A percentile compares a stretch with the other conserved stretches of the same genome.
Evolutionary conservation across 2,888 invertebrate genomes (phyloP).

Genomic region (Drosophila anceps): DNA sequence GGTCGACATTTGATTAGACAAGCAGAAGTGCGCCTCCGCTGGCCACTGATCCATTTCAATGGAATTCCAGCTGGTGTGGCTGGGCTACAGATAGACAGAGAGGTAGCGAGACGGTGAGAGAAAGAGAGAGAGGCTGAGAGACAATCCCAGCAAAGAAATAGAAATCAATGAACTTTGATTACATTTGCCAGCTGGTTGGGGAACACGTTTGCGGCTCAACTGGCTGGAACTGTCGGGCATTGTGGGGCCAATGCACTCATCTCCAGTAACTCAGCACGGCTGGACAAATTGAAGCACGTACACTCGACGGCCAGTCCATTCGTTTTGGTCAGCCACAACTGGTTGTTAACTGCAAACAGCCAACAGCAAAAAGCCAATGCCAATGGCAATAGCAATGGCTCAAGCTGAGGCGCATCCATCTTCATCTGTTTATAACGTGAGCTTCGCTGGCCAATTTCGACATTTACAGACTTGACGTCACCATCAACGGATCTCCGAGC

Average conservation of each 20-base stretch:
- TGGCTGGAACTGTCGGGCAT: slow-evolving; percentile 25
- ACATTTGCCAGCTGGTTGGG: slow-evolving; percentile 21
- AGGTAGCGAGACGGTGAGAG: neutral
- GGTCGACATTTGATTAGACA: slow-evolving; percentile 31
- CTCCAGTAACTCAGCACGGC: slow-evolving; percentile 10
- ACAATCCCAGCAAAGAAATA: slow-evolving; percentile 18
- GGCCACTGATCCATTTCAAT: slow-evolving; percentile 11
- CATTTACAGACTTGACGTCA: slow-evolving; percentile 71
- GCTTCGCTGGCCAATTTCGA: slow-evolving; percentile 52
- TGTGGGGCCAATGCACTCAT: slow-evolving; percentile 53
- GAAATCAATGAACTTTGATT: slow-evolving; percentile 69
- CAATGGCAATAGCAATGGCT: neutral
- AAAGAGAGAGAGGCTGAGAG: neutral
- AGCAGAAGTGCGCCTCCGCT: slow-evolving; percentile 9
- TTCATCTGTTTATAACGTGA: slow-evolving; percentile 62
- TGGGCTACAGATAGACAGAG: neutral
- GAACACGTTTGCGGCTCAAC: slow-evolving; percentile 60
- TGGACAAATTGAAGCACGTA: slow-evolving; percentile 62
- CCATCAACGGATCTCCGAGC: slow-evolving; percentile 36
- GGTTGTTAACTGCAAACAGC: slow-evolving; percentile 48
- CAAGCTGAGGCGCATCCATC: slow-evolving; percentile 44
- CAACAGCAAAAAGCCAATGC: neutral
- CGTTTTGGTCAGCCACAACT: slow-evolving; percentile 64
- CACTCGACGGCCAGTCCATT: slow-evolving; percentile 47
- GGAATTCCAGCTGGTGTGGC: slow-evolving; percentile 11